Conservation (phyloP, 2,113 vertebrate genomes). For the Phycodurus eques region DNA sequence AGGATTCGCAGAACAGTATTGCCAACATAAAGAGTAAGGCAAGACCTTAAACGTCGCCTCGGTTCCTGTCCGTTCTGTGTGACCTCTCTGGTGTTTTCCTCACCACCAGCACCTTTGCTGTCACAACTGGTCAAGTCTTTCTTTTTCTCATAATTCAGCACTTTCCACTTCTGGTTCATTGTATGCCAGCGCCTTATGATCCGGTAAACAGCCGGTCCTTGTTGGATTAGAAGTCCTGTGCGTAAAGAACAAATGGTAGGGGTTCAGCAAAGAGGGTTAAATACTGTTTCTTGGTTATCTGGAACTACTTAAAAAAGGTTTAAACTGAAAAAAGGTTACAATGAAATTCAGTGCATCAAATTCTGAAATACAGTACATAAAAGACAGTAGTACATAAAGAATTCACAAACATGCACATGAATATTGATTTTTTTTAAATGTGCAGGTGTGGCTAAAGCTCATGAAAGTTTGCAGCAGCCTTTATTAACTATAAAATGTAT, state of each 20-base stretch:
- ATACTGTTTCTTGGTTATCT: conserved; percentile 35
- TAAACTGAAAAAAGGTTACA: background rate
- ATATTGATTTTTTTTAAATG: no score
- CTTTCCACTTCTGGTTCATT: conserved; percentile 88
- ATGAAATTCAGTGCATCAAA: background rate
- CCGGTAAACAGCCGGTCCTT: conserved; percentile 86
- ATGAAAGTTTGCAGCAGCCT: no score
- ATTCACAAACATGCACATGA: no score
- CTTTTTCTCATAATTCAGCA: conserved; percentile 86
- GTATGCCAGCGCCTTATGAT: conserved; percentile 89
- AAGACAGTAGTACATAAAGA: no score
- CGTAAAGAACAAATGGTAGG: conserved; percentile 31
- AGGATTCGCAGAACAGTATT: conserved; percentile 85
- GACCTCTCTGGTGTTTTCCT: conserved; percentile 62
- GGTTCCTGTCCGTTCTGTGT: conserved; percentile 57
- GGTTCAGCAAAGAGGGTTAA: conserved; percentile 22
- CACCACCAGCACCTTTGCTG: conserved; percentile 69
- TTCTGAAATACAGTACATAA: no score
- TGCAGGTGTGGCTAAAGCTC: no score
- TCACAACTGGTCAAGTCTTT: conserved; percentile 78
- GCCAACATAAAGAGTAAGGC: conserved; percentile 84
- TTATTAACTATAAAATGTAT: no score
- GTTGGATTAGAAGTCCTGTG: conserved; percentile 82
- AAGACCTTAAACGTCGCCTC: conserved; percentile 80
- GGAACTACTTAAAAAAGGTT: conserved; percentile 6